Conservation (phyloP, 2,797 vertebrate species). For the Lagorchestes hirsutus region DNA sequence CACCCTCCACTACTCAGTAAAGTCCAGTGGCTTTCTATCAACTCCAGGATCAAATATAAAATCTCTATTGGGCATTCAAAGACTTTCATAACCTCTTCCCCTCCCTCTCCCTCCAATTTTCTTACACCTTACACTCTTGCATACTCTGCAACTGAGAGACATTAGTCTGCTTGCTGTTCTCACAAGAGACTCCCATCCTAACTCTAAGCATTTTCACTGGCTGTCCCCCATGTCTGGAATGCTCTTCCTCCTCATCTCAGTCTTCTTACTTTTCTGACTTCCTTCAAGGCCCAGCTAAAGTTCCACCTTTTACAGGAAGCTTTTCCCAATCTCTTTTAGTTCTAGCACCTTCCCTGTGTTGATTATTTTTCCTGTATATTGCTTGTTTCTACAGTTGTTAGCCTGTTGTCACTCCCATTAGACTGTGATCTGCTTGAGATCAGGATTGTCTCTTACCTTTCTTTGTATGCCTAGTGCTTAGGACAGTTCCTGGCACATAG, state of each 20-base stretch:
- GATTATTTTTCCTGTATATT: background rate
- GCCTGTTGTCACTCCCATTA: background rate
- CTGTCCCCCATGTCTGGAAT: background rate
- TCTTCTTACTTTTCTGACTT: background rate
- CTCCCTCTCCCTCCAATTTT: background rate
- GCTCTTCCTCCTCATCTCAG: background rate
- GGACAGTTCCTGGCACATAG: background rate
- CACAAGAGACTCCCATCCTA: background rate
- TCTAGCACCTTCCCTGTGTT: background rate
- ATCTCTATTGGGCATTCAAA: background rate
- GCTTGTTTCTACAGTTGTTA: background rate
- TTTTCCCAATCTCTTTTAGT: background rate
- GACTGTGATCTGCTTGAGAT: background rate
- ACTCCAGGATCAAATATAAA: background rate
- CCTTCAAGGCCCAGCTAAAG: background rate
- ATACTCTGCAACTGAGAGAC: background rate
- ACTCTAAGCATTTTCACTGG: background rate
- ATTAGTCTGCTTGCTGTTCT: background rate
- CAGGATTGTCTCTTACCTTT: background rate
- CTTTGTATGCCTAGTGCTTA: background rate
- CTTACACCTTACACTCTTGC: background rate
- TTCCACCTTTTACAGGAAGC: background rate
- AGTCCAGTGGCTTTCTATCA: background rate
- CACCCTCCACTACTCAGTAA: background rate
- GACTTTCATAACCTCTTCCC: background rate